Evolutionary conservation across 2,797 vertebrate species (phyloP), one percentile per base, ranked within the genome.

Genomic region (Philypnodon macrostomus): DNA sequence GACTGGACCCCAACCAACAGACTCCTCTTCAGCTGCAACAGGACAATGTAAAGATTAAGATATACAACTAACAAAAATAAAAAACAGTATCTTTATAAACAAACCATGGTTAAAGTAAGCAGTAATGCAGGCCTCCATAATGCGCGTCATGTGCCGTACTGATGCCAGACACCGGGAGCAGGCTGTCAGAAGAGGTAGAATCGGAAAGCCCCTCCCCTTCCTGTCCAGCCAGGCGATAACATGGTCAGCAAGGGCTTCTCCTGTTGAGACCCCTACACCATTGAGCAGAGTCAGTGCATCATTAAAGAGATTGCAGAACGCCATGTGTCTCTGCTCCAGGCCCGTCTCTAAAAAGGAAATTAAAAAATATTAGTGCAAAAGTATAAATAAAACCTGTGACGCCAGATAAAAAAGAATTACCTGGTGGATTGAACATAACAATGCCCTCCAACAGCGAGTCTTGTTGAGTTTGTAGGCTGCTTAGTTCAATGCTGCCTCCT

Each of bases 131-230:
- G 95, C 94, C 76, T 98, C 97, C 0, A 95, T 95, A 0, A 88
- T 92, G 67, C 92, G 92, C 0, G 95, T 93, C 96, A 99, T 97
- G 76, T 98, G 97, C 9, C 90, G 90, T 39, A 99, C 95, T 0
- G 97, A 99, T 0, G 97, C 95, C 42, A 98, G 87, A 72, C 93
- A 94, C 64, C 90, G 89, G 40, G 94, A 97, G 0, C 94, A 91
- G 0, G 96, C 95, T 0, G 96, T 98, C 45, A 99, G 86, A 1
- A 98, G 91, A 0, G 96, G 96, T 80, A 98, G 89, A 2, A 94
- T 92, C 2, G 92, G 85, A 59, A 93, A 76, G 30, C 93, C 91
- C 0, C 81, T 88, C 50, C 93, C 89, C 13, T 87, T 92, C 60
- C 84, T 80, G 42, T 88, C 83, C 14, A 97, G 89, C 97, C 97